Conservation (phyloP, 1,140 invertebrate genomes). For the Cylas formicarius region DNA sequence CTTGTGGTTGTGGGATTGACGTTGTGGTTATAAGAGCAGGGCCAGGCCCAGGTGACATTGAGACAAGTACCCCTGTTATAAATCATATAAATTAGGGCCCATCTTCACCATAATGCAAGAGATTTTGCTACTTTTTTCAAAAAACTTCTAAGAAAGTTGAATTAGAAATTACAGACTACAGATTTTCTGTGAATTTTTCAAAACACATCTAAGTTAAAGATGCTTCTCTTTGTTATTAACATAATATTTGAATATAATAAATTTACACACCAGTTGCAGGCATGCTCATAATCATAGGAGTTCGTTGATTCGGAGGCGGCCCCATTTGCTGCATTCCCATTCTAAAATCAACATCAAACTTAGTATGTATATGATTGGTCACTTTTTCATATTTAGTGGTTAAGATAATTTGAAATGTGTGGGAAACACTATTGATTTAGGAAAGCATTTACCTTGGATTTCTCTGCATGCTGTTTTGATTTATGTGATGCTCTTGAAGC, state of each 20-base stretch:
- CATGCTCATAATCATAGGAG: conserved; percentile 37
- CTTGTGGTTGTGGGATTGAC: conserved; percentile 31
- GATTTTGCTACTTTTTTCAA: too few relatives aligned
- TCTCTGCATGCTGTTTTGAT: conserved; percentile 38
- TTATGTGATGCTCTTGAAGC: conserved; percentile 41
- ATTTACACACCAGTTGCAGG: conserved; percentile 32
- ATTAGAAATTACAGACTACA: conserved; percentile 3
- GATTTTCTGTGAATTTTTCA: not conserved
- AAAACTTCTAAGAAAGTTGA: conserved; percentile 10
- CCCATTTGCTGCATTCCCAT: conserved; percentile 40
- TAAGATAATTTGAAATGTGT: too few relatives aligned
- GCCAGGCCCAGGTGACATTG: conserved; percentile 38
- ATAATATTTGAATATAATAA: not conserved
- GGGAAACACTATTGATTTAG: conserved; percentile 3
- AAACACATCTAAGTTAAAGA: not conserved
- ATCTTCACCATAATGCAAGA: too few relatives aligned
- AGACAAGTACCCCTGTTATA: conserved; percentile 38
- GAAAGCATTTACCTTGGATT: conserved; percentile 34
- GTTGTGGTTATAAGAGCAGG: conserved; percentile 36
- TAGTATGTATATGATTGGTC: too few relatives aligned
- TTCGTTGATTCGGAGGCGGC: conserved; percentile 35
- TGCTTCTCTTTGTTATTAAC: conserved; percentile 1
- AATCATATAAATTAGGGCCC: conserved; percentile 10
- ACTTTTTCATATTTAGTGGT: too few relatives aligned
- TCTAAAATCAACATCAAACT: conserved; percentile 20